These are phyloP conservation scores for Zosterops lateralis DNA, from an alignment of 2,113 vertebrate species.

Conservation along the genomic window DNA sequence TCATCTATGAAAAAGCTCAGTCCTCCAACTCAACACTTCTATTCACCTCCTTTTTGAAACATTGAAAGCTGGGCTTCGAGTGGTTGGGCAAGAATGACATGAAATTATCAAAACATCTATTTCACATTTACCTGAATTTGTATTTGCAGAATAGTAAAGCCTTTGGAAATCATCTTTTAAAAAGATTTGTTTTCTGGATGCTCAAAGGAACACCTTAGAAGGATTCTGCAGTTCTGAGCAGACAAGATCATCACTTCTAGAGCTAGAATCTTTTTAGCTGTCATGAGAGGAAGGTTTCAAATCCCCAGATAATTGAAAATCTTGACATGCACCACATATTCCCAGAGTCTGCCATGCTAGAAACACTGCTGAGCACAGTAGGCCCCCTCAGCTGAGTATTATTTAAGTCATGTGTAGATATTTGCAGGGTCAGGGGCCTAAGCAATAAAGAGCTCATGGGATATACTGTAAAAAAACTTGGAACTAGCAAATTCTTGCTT, in stretches of 20 bases:
- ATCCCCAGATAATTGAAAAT: neutral
- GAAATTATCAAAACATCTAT: neutral
- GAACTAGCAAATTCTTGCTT: slow-evolving; percentile 27
- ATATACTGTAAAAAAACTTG: neutral
- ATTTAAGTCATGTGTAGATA: neutral
- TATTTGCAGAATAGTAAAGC: neutral
- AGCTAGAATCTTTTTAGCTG: neutral
- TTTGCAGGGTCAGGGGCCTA: neutral
- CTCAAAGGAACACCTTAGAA: neutral
- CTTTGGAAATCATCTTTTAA: neutral
- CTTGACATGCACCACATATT: rapidly evolving
- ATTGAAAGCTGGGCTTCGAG: neutral
- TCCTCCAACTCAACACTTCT: neutral
- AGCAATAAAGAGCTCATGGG: neutral
- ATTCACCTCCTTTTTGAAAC: neutral
- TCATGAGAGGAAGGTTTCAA: neutral
- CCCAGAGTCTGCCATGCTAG: neutral
- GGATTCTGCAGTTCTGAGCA: neutral
- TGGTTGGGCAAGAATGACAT: neutral
- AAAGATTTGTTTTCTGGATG: neutral
- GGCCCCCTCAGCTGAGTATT: neutral
- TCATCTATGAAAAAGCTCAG: neutral
- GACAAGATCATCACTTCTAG: neutral
- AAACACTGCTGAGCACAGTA: neutral
- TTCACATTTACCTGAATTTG: neutral